Base-by-base conservation (phyloP, 2,113 vertebrate genomes). In the Eurypyga helias region DNA sequence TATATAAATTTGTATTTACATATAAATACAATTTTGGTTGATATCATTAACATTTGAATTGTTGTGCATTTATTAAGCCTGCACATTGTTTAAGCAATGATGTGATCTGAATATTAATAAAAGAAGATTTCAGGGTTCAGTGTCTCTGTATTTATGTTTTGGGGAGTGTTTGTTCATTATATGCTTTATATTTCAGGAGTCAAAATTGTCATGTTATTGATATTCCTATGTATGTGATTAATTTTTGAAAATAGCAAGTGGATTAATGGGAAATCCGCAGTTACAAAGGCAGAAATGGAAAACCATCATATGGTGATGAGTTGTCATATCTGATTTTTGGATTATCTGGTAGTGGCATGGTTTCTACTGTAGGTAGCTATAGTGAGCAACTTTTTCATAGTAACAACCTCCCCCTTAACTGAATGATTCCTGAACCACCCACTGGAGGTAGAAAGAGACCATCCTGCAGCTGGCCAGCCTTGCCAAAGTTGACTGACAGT, bases 1-100 rank as follows among this genome's bases (percentile, higher is more conserved):
- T n/a, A n/a, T n/a, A n/a, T n/a, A n/a, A 41, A 41, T 10, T 41
- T 41, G 41, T 41, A 41, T 41, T 41, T 41, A 73, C 57, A 92
- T 86, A 94, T 46, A 96, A 97, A 96, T 85, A 92, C n/a, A 97
- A 93, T 96, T 98, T 95, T 72, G 70, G 17, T 92, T 97, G 93
- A 91, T 97, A 79, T 87, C 45, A 87, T 26, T 96, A 90, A 93
- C 87, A 93, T 96, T 96, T 96, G 66, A 97, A 90, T 95, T 54
- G 97, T 80, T 90, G 60, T 93, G 57, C 83, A 89, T 94, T 95
- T 79, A 88, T 97, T 95, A 98, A 96, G 55, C 72, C 80, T 97
- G 71, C 75, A 85, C 26, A 64, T 94, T 89, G 60, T 94, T 97
- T 96, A 97, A 97, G 88, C 83, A 96, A 87, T 16, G 12, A 45